Percentiles rank a stretch among this genome's conserved stretches.
These are phyloP conservation scores for Euclidia mi DNA, from an alignment of 2,888 invertebrate genomes.

Conservation along the genomic window DNA sequence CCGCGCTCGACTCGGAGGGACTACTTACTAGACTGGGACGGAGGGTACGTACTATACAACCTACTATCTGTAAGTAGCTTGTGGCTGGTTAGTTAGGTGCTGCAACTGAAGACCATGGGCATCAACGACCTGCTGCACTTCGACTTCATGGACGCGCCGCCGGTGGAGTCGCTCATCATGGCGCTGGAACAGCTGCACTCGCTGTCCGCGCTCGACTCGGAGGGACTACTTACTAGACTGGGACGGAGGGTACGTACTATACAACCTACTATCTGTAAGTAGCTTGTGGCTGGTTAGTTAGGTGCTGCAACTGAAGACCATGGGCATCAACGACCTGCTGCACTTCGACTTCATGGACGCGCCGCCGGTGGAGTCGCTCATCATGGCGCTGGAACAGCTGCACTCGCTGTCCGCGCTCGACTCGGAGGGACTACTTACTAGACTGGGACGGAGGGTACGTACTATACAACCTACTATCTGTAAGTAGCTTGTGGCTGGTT, in stretches of 20 bases:
- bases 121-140: conserved; percentile 99
- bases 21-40: conserved; percentile 95
- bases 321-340: conserved; percentile 99
- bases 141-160: conserved; percentile 99
- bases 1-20: conserved; percentile 98
- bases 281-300: too few species aligned
- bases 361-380: conserved; percentile 98
- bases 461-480: too few species aligned
- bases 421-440: conserved; percentile 96
- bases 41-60: conserved; percentile 91
- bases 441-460: conserved; percentile 93
- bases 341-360: conserved; percentile 99
- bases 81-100: too few species aligned
- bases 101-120: conserved; percentile 99
- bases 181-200: conserved; percentile 99
- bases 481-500: too few species aligned
- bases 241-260: conserved; percentile 93
- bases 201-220: conserved; percentile 98
- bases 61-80: too few species aligned
- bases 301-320: conserved; percentile 98
- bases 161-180: conserved; percentile 99
- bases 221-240: conserved; percentile 95
- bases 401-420: conserved; percentile 99
- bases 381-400: conserved; percentile 99
- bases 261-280: too few species aligned